Conservation (phyloP, 2,113 vertebrate genomes). For the Rana temporaria region DNA sequence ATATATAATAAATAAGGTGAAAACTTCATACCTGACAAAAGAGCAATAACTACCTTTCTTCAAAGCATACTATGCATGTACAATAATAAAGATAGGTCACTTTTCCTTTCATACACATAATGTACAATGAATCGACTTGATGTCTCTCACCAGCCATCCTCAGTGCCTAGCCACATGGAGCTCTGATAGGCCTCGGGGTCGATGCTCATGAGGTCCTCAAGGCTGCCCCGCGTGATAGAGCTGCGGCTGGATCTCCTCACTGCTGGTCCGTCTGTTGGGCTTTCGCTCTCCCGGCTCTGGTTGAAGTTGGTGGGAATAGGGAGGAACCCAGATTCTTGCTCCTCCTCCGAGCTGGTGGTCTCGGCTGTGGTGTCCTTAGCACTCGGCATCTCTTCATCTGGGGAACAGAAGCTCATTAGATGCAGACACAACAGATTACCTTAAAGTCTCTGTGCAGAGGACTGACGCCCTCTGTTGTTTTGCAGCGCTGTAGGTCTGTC, state of each 20-base stretch:
- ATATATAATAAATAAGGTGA: too few relatives aligned
- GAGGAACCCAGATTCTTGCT: constrained; percentile 86
- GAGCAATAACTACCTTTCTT: too few relatives aligned
- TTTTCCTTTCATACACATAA: too few relatives aligned
- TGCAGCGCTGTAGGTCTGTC: too few relatives aligned
- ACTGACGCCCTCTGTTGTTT: too few relatives aligned
- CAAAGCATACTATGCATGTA: too few relatives aligned
- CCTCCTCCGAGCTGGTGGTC: constrained; percentile 96
- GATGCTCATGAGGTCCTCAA: constrained; percentile 92
- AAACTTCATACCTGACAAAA: too few relatives aligned
- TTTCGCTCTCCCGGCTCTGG: constrained; percentile 75
- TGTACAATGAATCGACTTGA: background rate
- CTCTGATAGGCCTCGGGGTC: constrained; percentile 96
- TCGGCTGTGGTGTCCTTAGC: constrained; percentile 89
- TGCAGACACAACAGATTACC: background rate
- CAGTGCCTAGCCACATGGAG: constrained; percentile 97
- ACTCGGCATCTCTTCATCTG: constrained; percentile 89
- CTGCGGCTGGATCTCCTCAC: constrained; percentile 91
- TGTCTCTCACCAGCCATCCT: constrained; percentile 90
- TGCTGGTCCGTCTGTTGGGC: constrained; percentile 87
- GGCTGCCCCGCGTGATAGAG: constrained; percentile 92
- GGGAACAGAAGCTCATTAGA: background rate
- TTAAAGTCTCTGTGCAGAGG: too few relatives aligned
- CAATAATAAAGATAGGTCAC: too few relatives aligned
- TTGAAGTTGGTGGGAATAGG: constrained; percentile 73